phyloP scores from a whole-genome alignment of 2,113 vertebrate species.

The Anthoscopus minutus region DNA sequence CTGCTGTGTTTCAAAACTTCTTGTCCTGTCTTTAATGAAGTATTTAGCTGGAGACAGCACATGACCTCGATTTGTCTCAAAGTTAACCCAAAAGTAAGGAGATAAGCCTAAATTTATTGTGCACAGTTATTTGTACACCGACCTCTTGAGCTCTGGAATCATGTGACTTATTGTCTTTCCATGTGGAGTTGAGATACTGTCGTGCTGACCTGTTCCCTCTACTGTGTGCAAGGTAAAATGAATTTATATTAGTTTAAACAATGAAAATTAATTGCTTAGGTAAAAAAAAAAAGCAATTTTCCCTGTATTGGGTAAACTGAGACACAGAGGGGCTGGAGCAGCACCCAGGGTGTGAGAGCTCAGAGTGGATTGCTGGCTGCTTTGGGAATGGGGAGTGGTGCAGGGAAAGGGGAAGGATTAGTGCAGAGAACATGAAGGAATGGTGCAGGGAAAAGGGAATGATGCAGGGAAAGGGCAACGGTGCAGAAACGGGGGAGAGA shows the following conservation, averaged over 20 bases:
- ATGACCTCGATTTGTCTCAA: not conserved
- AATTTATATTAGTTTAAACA: not conserved
- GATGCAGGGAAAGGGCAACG: not conserved
- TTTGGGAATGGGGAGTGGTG: not conserved
- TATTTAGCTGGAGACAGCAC: not conserved
- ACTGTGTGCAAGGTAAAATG: not conserved
- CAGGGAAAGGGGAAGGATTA: not conserved
- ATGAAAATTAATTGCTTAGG: not conserved
- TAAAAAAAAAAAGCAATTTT: not conserved
- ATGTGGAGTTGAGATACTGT: not conserved
- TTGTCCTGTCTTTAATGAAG: not conserved
- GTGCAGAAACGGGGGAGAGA: no score
- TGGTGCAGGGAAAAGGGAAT: no score
- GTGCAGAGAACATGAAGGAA: no score
- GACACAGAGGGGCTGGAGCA: not conserved
- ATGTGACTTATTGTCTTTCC: not conserved
- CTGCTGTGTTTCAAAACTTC: not conserved
- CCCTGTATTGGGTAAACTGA: not conserved
- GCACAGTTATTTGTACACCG: fast-evolving
- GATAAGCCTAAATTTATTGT: not conserved
- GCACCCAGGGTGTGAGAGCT: not conserved
- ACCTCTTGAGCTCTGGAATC: not conserved
- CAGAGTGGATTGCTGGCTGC: fast-evolving
- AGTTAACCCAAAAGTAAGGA: not conserved
- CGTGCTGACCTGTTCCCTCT: not conserved